Percentiles rank a stretch among this genome's conserved stretches.
These are phyloP conservation scores for Leptinotarsa defecta DNA, from an alignment of 1,140 invertebrate species.

Conservation along the genomic window DNA sequence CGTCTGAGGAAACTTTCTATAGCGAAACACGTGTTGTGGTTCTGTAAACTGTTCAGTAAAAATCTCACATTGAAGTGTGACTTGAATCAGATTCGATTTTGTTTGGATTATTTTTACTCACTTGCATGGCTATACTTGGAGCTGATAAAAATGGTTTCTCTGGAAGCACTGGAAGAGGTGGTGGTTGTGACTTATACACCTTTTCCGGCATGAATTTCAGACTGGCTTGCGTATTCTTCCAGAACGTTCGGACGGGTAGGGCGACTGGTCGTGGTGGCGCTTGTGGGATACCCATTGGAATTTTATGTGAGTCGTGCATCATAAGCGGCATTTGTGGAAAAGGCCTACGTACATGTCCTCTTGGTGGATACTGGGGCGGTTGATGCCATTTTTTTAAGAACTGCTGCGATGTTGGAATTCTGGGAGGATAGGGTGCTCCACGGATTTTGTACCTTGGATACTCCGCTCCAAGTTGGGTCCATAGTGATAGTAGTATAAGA, in stretches of 20 bases:
- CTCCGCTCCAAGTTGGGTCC: constrained; percentile 26
- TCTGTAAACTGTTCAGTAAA: too few species aligned
- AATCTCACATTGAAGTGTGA: too few species aligned
- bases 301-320: constrained; percentile 28
- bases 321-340: constrained; percentile 32
- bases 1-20: too few species aligned
- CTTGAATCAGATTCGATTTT: too few species aligned
- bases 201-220: constrained; percentile 1
- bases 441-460: constrained; percentile 38
- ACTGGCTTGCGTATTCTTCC: constrained; percentile 36
- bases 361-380: constrained; percentile 16
- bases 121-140: constrained; percentile 26
- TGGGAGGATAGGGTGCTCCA: constrained; percentile 32
- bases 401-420: constrained; percentile 33
- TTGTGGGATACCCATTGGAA: constrained; percentile 8
- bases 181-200: constrained; percentile 1
- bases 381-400: constrained; percentile 45
- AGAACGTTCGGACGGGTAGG: constrained; percentile 34
- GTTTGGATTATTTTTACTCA: neutral
- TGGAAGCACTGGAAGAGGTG: neutral
- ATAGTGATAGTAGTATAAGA: constrained; percentile 34
- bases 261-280: constrained; percentile 27
- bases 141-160: constrained; percentile 27
- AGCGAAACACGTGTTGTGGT: too few species aligned
- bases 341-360: constrained; percentile 23